phyloP scores from a whole-genome alignment of 2,888 invertebrate species.

The Leptothorax acervorum region DNA sequence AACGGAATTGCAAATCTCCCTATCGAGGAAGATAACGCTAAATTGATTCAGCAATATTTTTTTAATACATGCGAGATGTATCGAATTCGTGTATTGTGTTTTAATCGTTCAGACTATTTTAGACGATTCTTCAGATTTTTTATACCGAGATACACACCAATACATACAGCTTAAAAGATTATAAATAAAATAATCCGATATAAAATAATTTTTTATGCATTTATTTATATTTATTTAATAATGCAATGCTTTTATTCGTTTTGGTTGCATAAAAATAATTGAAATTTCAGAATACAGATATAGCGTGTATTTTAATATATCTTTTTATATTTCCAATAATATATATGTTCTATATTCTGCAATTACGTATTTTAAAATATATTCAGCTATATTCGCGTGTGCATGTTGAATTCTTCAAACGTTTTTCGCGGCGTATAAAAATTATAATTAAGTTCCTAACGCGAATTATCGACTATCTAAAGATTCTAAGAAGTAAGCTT shows the following conservation, averaged over 20 bases:
- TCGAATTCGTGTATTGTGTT: neutral
- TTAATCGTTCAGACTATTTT: neutral
- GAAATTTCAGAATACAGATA: neutral
- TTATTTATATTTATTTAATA: neutral
- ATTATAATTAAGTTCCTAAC: too few relatives aligned
- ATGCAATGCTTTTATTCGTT: neutral
- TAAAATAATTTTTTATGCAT: neutral
- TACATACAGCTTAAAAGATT: neutral
- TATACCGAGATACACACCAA: neutral
- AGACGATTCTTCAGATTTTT: neutral
- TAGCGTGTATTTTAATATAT: too few relatives aligned
- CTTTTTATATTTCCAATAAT: too few relatives aligned
- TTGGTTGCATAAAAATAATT: neutral
- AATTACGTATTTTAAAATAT: too few relatives aligned
- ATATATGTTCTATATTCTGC: too few relatives aligned
- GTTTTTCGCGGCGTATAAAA: too few relatives aligned
- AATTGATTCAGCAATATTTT: neutral
- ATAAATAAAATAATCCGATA: conserved; percentile 14
- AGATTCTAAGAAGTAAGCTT: too few relatives aligned
- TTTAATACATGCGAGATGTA: neutral
- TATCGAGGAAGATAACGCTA: conserved; percentile 1
- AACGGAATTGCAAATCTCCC: neutral
- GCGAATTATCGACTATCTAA: too few relatives aligned
- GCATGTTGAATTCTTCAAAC: too few relatives aligned
- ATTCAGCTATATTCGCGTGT: too few relatives aligned